Evolutionary conservation across 2,113 vertebrate genomes (phyloP).

Genomic region (Neogale vison): DNA sequence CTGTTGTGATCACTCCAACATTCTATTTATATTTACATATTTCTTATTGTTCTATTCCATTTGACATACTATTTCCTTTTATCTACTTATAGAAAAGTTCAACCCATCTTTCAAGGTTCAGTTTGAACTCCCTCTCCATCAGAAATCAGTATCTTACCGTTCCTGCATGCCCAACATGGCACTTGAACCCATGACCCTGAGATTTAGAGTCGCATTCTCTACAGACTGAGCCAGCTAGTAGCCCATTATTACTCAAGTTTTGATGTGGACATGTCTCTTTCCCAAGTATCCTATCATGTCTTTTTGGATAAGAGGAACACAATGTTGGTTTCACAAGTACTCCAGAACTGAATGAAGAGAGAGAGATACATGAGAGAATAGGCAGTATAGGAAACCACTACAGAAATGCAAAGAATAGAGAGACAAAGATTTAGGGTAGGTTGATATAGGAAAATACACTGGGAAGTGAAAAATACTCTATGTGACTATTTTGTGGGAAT

Average conservation of each 20-base stretch:
- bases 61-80: background rate
- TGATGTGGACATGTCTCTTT: background rate
- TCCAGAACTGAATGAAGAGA: background rate
- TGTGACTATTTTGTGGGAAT: background rate
- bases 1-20: background rate
- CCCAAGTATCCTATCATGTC: background rate
- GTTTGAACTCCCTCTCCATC: background rate
- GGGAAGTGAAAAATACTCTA: background rate
- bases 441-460: background rate
- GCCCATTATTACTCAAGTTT: background rate
- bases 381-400: background rate
- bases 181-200: background rate
- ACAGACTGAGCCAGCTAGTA: background rate
- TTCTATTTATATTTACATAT: background rate
- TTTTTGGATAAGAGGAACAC: background rate
- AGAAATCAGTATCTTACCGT: background rate
- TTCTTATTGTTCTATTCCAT: background rate
- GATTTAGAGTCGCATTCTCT: background rate
- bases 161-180: background rate
- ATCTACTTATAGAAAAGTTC: background rate
- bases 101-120: background rate
- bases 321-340: background rate
- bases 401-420: background rate
- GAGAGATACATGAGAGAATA: background rate
- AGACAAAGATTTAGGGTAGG: background rate